A percentile compares a stretch with the other conserved stretches of the same genome.
These are phyloP conservation scores for Mylabris sibirica DNA, from an alignment of 2,888 invertebrate genomes.

Conservation along the genomic window DNA sequence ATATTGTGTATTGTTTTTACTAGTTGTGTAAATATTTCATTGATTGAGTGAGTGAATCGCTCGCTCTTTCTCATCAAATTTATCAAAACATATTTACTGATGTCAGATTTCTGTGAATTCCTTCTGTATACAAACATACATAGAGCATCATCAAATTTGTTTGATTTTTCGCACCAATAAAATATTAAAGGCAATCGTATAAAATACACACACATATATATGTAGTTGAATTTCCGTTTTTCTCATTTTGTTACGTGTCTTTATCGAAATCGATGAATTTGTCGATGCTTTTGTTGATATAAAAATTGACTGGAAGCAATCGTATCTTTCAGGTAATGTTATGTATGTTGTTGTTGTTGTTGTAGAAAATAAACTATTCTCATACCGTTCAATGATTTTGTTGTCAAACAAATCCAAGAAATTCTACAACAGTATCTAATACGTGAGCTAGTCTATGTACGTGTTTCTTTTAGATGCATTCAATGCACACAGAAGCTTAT, in stretches of 20 bases:
- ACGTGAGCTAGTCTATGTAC: slow-evolving; percentile 41
- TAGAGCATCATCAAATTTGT: neutral
- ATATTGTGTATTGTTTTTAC: slow-evolving; percentile 42
- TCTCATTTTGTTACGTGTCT: neutral
- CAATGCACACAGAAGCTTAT: slow-evolving; percentile 21
- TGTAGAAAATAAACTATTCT: slow-evolving; percentile 34
- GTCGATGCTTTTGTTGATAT: neutral
- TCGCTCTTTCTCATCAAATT: slow-evolving; percentile 13
- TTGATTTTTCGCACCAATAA: slow-evolving; percentile 32
- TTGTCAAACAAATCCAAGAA: slow-evolving; percentile 43
- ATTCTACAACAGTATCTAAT: slow-evolving; percentile 44
- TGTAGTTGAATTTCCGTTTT: neutral
- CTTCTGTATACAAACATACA: slow-evolving; percentile 19
- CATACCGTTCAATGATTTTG: slow-evolving; percentile 42
- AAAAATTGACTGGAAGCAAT: neutral
- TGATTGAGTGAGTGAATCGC: slow-evolving; percentile 36
- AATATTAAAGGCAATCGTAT: slow-evolving; percentile 4
- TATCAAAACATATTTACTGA: slow-evolving; percentile 33
- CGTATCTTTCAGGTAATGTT: neutral
- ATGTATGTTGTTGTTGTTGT: slow-evolving; percentile 16
- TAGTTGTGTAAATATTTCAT: slow-evolving; percentile 40
- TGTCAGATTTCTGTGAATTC: slow-evolving; percentile 29
- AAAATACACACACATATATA: too few species aligned
- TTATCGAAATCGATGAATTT: neutral
- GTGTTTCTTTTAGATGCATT: slow-evolving; percentile 33